Base-by-base conservation (phyloP, 35 echinoderm and acorn worm genomes). In the Heliocidaris erythrogramma region DNA sequence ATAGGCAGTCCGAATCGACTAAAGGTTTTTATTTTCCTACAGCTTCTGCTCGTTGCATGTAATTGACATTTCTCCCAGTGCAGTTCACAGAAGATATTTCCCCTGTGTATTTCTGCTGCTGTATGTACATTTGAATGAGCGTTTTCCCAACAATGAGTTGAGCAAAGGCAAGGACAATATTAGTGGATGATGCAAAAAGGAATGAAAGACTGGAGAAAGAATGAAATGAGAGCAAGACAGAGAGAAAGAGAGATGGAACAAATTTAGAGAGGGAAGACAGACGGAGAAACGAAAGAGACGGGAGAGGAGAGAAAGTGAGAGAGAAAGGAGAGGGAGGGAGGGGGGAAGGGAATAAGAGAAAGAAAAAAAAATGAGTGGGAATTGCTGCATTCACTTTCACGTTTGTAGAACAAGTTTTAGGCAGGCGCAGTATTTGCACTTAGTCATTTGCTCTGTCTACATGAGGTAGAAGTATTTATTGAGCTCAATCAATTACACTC, bases 401-500 rank as follows among this genome's bases (percentile, higher is more conserved):
- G 27, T 78, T 78, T 78, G 65, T 78, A 27, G 21, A 78, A 78
- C 21, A 78, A 78, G 65, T 78, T 78, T 78, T 78, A 27, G 18
- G 21, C 21, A 7, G 27, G 4, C 17, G 17, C 65, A 78, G 65
- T 78, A 78, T 78, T 78, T 78, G 65, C 65, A 27, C 65, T 78
- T 78, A 78, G 65, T 78, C 65, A 78, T 78, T 78, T 78, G 65
- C 65, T 78, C 65, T 78, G 65, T 78, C 65, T 78, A 78, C 65
- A 78, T 8, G 17, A 21, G 27, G 65, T 27, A 78, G 65, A n/a
- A 27, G 21, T 78, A 78, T n/a, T 78, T 78, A 78, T 78, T 78
- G 65, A 78, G 65, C 65, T 78, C n/a, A 21, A 78, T 78, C 65
- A 78, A 27, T 78, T 78, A 78, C 65, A 78, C 65, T 78, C 27